phyloP scores from a whole-genome alignment of 2,113 vertebrate genomes.

The Macrotis lagotis region DNA sequence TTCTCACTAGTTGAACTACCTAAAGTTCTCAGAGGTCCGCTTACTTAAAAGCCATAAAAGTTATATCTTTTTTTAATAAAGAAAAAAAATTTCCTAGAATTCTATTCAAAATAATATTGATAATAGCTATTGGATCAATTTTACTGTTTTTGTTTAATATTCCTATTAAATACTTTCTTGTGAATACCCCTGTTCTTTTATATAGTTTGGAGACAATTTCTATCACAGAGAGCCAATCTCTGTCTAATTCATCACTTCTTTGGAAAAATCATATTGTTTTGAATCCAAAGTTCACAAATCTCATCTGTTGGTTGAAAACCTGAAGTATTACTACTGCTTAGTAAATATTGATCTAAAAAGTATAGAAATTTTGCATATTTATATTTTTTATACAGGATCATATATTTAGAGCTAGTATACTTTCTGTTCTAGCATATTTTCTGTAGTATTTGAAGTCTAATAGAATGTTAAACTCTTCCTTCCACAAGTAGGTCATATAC shows the following conservation, averaged over 20 bases:
- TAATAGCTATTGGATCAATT: neutral
- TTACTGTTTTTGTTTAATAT: neutral
- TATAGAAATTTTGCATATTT: neutral
- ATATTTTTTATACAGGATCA: neutral
- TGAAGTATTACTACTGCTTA: neutral
- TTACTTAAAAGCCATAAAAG: neutral
- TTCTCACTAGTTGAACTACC: neutral
- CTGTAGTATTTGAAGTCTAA: neutral
- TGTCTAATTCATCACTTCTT: neutral
- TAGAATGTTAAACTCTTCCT: neutral
- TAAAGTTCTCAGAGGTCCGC: neutral
- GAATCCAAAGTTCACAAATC: neutral
- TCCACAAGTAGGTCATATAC: neutral
- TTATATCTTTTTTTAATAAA: neutral
- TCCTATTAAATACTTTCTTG: neutral
- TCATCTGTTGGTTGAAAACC: neutral
- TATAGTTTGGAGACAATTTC: neutral
- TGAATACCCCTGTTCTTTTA: neutral
- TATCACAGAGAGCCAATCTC: neutral
- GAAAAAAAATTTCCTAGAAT: neutral
- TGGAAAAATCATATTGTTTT: neutral
- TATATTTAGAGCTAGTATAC: neutral
- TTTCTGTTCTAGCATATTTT: neutral
- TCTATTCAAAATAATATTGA: neutral
- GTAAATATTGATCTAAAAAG: neutral